Evolutionary conservation across 2,113 vertebrate species (phyloP).

Genomic region (Synodontis membranacea): DNA sequence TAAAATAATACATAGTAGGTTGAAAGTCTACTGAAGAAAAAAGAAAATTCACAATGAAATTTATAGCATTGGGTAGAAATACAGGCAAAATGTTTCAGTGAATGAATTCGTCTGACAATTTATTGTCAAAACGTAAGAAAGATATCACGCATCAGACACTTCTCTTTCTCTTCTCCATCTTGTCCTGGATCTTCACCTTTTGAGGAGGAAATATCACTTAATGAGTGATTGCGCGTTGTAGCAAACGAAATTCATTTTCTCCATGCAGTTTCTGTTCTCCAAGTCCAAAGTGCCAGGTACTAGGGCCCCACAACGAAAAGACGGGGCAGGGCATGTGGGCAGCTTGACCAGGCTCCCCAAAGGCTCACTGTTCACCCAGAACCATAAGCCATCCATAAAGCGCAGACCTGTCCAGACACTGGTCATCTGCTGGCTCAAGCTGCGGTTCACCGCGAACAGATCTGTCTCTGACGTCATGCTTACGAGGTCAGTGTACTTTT

Average conservation of each 20-base stretch:
- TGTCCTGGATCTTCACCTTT: neutral
- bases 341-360: neutral
- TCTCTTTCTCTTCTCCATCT: neutral
- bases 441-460: neutral
- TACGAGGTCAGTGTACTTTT: neutral
- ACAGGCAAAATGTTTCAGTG: neutral
- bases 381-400: neutral
- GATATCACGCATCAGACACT: neutral
- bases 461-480: neutral
- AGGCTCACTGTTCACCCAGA: neutral
- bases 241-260: neutral
- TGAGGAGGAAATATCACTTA: neutral
- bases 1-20: neutral
- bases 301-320: neutral
- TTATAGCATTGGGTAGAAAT: neutral
- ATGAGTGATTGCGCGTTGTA: neutral
- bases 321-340: neutral
- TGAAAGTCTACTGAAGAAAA: neutral
- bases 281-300: neutral
- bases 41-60: neutral
- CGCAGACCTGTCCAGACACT: neutral
- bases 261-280: slow-evolving; percentile 11
- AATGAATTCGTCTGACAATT: neutral
- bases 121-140: neutral
- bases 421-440: neutral